Conservation (phyloP, 2,888 invertebrate species). For the Globia sparganii region DNA sequence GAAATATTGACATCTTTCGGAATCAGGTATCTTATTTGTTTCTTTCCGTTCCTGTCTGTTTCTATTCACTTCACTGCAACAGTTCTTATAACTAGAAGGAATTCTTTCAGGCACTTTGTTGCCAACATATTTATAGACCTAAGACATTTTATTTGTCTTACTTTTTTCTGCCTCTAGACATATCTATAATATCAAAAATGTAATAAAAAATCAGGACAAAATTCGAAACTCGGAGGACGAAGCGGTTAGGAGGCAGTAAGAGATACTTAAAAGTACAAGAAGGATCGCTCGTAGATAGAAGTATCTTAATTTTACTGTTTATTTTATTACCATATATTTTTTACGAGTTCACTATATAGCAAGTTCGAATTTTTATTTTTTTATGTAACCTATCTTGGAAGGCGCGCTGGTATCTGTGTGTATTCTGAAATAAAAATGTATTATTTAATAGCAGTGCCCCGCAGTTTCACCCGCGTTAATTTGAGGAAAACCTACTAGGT, state of each 20-base stretch:
- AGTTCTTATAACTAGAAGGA: background rate
- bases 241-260: no score
- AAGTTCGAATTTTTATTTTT: no score
- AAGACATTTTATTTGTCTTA: background rate
- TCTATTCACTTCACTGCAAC: constrained; percentile 5
- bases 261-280: background rate
- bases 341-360: no score
- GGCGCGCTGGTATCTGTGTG: no score
- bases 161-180: background rate
- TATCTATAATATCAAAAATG: background rate
- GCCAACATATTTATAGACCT: no score
- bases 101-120: constrained; percentile 4
- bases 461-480: no score
- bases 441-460: no score
- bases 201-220: background rate
- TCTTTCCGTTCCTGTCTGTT: constrained; percentile 27
- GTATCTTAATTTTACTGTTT: no score
- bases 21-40: constrained; percentile 45
- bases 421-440: no score
- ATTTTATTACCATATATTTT: no score
- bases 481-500: no score
- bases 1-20: constrained; percentile 38
- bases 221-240: background rate
- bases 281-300: background rate
- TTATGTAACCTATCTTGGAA: no score